phyloP scores from a whole-genome alignment of 2,113 vertebrate species.

The Pluvialis apricaria region DNA sequence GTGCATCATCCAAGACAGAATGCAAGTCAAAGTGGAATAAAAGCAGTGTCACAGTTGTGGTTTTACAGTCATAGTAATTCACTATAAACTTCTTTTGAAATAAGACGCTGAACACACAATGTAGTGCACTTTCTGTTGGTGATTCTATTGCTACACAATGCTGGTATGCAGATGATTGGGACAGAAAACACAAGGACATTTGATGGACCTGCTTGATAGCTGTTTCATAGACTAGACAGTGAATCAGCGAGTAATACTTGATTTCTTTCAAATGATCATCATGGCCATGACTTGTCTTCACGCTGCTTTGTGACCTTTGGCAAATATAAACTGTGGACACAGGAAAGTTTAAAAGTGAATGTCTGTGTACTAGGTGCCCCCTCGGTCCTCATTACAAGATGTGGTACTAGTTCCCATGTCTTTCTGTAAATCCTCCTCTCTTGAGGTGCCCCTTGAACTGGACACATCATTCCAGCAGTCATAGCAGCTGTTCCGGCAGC shows the following conservation, averaged over 20 bases:
- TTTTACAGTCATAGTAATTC: not conserved
- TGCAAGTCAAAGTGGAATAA: not conserved
- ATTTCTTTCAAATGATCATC: fast-evolving
- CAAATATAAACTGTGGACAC: not conserved
- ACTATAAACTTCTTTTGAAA: not conserved
- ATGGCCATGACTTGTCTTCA: not conserved
- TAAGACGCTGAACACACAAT: not conserved
- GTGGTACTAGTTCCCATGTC: not conserved
- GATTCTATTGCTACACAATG: not conserved
- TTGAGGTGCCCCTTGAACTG: not conserved
- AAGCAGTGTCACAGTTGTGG: not conserved
- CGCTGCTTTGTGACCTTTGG: not conserved
- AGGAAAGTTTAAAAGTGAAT: not conserved
- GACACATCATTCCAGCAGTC: not conserved
- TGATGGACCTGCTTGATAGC: not conserved
- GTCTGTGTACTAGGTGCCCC: not conserved
- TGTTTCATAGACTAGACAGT: not conserved
- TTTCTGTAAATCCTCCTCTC: not conserved
- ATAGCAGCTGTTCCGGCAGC: fast-evolving
- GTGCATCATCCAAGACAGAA: not conserved
- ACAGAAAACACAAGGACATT: not conserved
- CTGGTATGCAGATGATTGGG: not conserved
- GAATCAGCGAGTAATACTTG: not conserved
- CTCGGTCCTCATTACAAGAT: not conserved
- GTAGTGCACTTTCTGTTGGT: not conserved